A percentile compares a stretch with the other conserved stretches of the same genome.
Evolutionary conservation across 2,113 vertebrate genomes (phyloP).

Genomic region (Prunella himalayana): DNA sequence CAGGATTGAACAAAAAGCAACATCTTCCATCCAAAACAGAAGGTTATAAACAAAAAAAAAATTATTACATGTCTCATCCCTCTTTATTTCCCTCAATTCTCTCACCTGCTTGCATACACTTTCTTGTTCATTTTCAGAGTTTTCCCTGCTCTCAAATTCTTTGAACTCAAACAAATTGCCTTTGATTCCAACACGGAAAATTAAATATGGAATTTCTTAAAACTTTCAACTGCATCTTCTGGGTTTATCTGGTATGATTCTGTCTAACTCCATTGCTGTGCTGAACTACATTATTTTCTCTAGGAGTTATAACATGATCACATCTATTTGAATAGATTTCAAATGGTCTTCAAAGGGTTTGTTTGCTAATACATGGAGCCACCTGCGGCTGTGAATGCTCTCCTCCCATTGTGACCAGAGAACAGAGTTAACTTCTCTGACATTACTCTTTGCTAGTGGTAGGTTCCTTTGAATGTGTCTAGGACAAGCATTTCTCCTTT

Average conservation of each 20-base stretch:
- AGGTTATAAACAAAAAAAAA: background rate
- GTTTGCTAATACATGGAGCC: background rate
- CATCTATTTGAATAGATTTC: background rate
- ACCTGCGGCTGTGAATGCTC: background rate
- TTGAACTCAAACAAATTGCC: background rate
- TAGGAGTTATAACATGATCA: background rate
- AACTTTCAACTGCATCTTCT: background rate
- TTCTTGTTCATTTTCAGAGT: background rate
- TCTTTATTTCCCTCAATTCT: background rate
- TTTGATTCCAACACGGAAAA: background rate
- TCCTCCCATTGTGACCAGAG: background rate
- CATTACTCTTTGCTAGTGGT: background rate
- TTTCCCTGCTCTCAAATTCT: background rate
- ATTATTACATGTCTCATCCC: fast-evolving
- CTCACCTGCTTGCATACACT: background rate
- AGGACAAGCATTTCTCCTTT: background rate
- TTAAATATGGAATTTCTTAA: background rate
- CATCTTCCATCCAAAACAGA: background rate
- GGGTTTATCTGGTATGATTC: background rate
- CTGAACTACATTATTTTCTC: background rate
- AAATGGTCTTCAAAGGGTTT: background rate
- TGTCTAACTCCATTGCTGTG: background rate
- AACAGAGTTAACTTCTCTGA: background rate
- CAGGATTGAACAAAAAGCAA: background rate
- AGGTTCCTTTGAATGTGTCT: background rate